Base-by-base conservation (phyloP, 2,888 invertebrate genomes). In the Pantelozetes paolii region DNA sequence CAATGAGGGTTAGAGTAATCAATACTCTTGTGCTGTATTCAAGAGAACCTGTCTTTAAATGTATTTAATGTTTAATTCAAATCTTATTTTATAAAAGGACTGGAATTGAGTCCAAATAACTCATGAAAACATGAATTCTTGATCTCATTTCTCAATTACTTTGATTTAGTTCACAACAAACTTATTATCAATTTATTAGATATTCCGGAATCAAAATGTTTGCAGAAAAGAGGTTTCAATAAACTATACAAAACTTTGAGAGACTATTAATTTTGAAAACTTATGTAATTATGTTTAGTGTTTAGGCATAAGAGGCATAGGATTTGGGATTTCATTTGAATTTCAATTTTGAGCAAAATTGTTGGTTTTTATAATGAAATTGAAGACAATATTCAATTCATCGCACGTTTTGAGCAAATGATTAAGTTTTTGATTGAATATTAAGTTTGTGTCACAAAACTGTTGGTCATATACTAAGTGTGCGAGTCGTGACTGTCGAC, bases 131-230 rank as follows among this genome's bases (percentile, higher is more conserved):
- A n/a, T n/a, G 20, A 50, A 18, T 50, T 50, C 50, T 50, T 50
- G n/a, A 50, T 50, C 50, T 50, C 50, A 50, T n/a, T 50, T 50
- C 5, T 50, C 50, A 50, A 50, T 50, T n/a, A 50, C 50, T 50
- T 6, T 50, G 50, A n/a, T 50, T 20, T 5, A 50, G 18, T n/a
- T 50, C 50, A 50, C n/a, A n/a, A n/a, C n/a, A n/a, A n/a, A n/a
- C n/a, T n/a, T n/a, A n/a, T n/a, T n/a, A n/a, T n/a, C n/a, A n/a
- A n/a, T n/a, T n/a, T n/a, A n/a, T n/a, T n/a, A n/a, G n/a, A n/a
- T n/a, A n/a, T n/a, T n/a, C n/a, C n/a, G n/a, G 50, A 50, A 50
- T 50, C 50, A 50, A n/a, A 36, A 36, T 36, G 11, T 36, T 36
- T 36, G 36, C 5, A 11, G 36, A 5, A 11, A 36, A 36, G 36